These are phyloP conservation scores for Potorous gilbertii DNA, from an alignment of 2,797 vertebrate genomes.

Conservation along the genomic window DNA sequence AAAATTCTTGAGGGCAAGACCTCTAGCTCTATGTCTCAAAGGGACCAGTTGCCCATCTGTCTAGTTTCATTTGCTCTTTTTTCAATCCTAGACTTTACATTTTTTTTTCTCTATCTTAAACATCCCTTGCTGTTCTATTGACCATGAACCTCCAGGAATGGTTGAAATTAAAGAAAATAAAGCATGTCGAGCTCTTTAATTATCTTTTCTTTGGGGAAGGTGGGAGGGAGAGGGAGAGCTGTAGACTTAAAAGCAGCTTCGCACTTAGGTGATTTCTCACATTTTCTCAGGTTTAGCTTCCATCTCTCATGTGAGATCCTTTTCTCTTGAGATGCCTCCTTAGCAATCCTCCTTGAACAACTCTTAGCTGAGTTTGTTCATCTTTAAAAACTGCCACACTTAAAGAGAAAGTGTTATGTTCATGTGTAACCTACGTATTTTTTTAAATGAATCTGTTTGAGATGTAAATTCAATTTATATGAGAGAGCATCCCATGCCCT, in stretches of 20 bases:
- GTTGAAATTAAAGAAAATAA: constrained; percentile 20
- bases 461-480: constrained; percentile 45
- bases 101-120: constrained; percentile 39
- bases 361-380: constrained; percentile 30
- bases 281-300: background rate
- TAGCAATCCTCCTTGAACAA: background rate
- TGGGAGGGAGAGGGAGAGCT: background rate
- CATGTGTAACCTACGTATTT: constrained; percentile 35
- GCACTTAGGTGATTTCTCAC: background rate
- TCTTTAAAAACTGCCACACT: constrained; percentile 35
- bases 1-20: background rate
- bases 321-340: background rate
- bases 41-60: background rate
- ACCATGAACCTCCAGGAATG: constrained; percentile 32
- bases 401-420: constrained; percentile 41
- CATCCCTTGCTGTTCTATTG: background rate
- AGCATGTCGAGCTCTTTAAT: background rate
- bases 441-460: constrained; percentile 48
- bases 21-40: background rate
- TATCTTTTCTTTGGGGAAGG: background rate
- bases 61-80: background rate
- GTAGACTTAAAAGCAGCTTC: background rate
- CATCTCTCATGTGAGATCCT: background rate
- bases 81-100: background rate
- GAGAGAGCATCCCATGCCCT: constrained; percentile 47